Evolutionary conservation across 2,888 invertebrate genomes (phyloP), one percentile per base, ranked within the genome.

Genomic region (Epirrita christyi): DNA sequence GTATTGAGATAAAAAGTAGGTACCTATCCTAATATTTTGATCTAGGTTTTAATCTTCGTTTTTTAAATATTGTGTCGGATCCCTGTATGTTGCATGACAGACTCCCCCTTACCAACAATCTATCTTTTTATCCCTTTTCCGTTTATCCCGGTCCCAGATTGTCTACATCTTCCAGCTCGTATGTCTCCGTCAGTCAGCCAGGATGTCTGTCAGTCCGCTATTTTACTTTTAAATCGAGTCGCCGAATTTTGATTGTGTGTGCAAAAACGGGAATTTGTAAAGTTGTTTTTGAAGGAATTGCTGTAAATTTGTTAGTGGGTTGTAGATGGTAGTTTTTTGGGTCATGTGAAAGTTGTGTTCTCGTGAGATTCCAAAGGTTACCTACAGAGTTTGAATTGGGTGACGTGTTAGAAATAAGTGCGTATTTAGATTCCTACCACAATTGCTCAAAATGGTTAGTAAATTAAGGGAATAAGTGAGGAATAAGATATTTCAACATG

Each of bases 161-260:
- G 63, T 63, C 58, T 59, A 44, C 44, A 51, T 43, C 48, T 27
- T 29, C n/a, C 48, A 46, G 49, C 47, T 48, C 66, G 66, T 75
- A 57, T 53, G 59, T 76, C 75, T 66, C 59, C 72, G 76, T 75
- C 76, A 73, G 48, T 43, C n/a, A 48, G 53, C 63, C 73, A 66
- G 76, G 69, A 73, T 55, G 57, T 68, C 73, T 57, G 75, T 76
- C 75, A 63, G 71, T 59, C 61, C 44, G 61, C 54, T 21, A 64
- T 67, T 66, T 61, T 44, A 68, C 65, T 68, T 70, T 68, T 57
- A 68, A 65, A 70, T 66, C 54, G 27, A 37, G 14, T 36, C 34
- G 21, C 40, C 37, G 55, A 54, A 51, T 59, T 59, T 45, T 46
- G 46, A 50, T 54, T 53, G 58, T 59, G 38, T 0, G 7, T 9